Conservation (phyloP, 2,888 invertebrate genomes). For the Temnothorax unifasciatus region DNA sequence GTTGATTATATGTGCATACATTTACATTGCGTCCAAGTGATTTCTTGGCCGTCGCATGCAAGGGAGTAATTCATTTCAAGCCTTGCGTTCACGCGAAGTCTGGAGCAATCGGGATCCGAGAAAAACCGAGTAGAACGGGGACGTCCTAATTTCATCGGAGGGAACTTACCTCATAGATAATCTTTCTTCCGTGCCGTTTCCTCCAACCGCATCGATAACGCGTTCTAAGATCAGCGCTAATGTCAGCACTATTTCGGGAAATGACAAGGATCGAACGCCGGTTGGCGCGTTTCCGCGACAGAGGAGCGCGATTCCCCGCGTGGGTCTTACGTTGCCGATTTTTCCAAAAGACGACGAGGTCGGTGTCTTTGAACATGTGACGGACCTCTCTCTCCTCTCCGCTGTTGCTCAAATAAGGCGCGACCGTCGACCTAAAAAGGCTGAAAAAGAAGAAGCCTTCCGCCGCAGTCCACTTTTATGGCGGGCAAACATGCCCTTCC, state of each 20-base stretch:
- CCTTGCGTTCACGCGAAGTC: background rate
- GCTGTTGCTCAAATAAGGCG: slow-evolving; percentile 68
- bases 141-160: background rate
- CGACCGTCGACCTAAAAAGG: slow-evolving; percentile 31
- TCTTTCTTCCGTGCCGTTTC: slow-evolving; percentile 31
- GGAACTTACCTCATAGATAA: slow-evolving; percentile 1
- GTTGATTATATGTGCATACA: background rate
- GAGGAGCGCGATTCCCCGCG: slow-evolving; percentile 17
- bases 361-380: slow-evolving; percentile 71
- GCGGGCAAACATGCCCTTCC: slow-evolving; percentile 68
- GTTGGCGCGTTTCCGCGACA: slow-evolving; percentile 45
- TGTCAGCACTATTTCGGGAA: slow-evolving; percentile 67
- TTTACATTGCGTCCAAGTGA: background rate
- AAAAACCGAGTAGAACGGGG: slow-evolving; percentile 4
- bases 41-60: background rate
- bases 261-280: slow-evolving; percentile 62
- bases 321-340: slow-evolving; percentile 43
- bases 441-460: slow-evolving; percentile 48
- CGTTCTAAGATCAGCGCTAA: slow-evolving; percentile 45
- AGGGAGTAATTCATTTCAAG: background rate
- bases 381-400: slow-evolving; percentile 27
- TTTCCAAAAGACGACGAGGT: slow-evolving; percentile 33
- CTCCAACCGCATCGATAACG: slow-evolving; percentile 59
- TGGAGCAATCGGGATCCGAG: background rate
- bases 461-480: slow-evolving; percentile 69